Base-by-base conservation (phyloP, 2,113 vertebrate genomes). In the Spermophilus dauricus region DNA sequence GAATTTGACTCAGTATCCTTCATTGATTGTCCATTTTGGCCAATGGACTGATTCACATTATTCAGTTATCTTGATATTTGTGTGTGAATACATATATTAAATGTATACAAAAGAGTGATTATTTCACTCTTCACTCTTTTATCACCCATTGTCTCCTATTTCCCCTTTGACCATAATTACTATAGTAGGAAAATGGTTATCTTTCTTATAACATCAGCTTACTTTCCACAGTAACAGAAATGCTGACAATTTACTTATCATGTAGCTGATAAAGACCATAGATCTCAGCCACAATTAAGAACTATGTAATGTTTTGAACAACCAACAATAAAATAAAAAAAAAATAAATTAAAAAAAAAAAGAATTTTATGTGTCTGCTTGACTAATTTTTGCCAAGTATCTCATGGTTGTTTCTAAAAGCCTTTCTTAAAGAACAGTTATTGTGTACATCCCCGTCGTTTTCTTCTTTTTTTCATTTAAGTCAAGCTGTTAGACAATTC, bases 261-360 rank as follows among this genome's bases (percentile, higher is more conserved):
- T 4, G n/a, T 3, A 69, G 13, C 26, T 48, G 45, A 63, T 18
- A 39, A 80, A 67, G 24, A 73, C 30, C 42, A n/a, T 3, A 67
- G 48, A 69, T 67, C 30, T 12, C 5, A 51, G 17, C 2, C 4
- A n/a, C 2, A 0, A 0, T n/a, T 48, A 45, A 13, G 4, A n/a
- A n/a, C n/a, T n/a, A n/a, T n/a, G n/a, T n/a, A n/a, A n/a, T n/a
- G n/a, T n/a, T n/a, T n/a, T n/a, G n/a, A n/a, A n/a, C n/a, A n/a
- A n/a, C n/a, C n/a, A n/a, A n/a, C n/a, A n/a, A n/a, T n/a, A n/a
- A n/a, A n/a, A n/a, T n/a, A n/a, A n/a, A n/a, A n/a, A n/a, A n/a
- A n/a, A n/a, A n/a, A n/a, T n/a, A n/a, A n/a, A n/a, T n/a, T n/a
- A n/a, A n/a, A n/a, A n/a, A n/a, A n/a, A n/a, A n/a, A n/a, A n/a